A percentile compares a stretch with the other conserved stretches of the same genome.
phyloP scores from a whole-genome alignment of 2,797 vertebrate species.

The Dallia pectoralis region DNA sequence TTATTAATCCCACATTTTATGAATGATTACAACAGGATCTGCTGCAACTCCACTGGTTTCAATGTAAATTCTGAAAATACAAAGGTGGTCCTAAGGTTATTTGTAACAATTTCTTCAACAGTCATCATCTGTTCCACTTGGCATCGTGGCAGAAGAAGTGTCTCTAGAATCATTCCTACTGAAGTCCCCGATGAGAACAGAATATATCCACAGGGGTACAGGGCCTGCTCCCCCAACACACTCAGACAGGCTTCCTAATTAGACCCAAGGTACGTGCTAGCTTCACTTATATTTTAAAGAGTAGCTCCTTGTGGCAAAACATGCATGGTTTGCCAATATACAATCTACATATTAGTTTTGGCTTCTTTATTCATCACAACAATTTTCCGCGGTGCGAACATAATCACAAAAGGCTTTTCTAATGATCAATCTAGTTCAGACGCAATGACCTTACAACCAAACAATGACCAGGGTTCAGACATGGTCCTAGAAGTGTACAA shows the following conservation, averaged over 20 bases:
- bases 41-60: not conserved
- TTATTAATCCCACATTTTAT: not conserved
- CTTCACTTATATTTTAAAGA: slow-evolving; percentile 56
- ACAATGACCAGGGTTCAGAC: too few species aligned
- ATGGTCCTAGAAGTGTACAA: too few species aligned
- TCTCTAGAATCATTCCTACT: slow-evolving; percentile 45
- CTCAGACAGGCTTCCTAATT: slow-evolving; percentile 56
- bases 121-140: slow-evolving; percentile 13
- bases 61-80: not conserved
- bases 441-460: too few species aligned
- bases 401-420: too few species aligned
- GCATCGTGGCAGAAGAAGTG: not conserved
- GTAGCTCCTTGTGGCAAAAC: slow-evolving; percentile 41
- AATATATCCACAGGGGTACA: slow-evolving; percentile 24
- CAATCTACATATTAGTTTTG: not conserved
- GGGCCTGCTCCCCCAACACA: slow-evolving; percentile 37
- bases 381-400: too few species aligned
- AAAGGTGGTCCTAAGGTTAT: not conserved
- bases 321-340: slow-evolving; percentile 11
- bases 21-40: slow-evolving; percentile 3
- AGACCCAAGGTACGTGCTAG: slow-evolving; percentile 54
- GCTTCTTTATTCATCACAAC: too few species aligned
- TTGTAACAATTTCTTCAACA: not conserved
- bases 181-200: slow-evolving; percentile 27
- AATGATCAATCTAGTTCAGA: too few species aligned